phyloP scores from a whole-genome alignment of 2,888 invertebrate genomes.

The Agriopis aurantiaria region DNA sequence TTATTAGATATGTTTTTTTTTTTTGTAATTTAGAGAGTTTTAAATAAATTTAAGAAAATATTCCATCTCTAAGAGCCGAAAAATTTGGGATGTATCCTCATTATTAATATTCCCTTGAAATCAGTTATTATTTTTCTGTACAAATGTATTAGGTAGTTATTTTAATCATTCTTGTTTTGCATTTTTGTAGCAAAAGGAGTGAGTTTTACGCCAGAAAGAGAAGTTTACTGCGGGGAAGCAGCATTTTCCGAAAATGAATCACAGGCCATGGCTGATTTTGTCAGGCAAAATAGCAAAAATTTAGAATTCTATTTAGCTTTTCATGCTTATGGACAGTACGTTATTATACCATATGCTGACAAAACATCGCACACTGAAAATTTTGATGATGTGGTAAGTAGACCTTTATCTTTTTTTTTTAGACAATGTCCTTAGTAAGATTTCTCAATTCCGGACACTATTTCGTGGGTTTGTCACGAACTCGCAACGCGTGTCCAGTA shows the following conservation, averaged over 20 bases:
- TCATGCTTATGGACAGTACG: slow-evolving; percentile 88
- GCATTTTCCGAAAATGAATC: slow-evolving; percentile 85
- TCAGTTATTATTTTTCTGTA: too few species aligned
- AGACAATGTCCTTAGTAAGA: too few species aligned
- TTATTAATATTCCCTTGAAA: too few species aligned
- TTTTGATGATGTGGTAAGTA: slow-evolving; percentile 68
- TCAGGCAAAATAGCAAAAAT: slow-evolving; percentile 59
- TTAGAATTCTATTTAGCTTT: slow-evolving; percentile 86
- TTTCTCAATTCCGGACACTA: too few species aligned
- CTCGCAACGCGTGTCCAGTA: too few species aligned
- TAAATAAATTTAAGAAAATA: too few species aligned
- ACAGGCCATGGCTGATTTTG: slow-evolving; percentile 68
- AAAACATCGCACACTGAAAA: slow-evolving; percentile 65
- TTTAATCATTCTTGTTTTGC: neutral
- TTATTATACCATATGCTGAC: slow-evolving; percentile 86
- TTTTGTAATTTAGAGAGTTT: too few species aligned
- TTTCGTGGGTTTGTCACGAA: too few species aligned
- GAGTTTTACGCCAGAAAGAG: slow-evolving; percentile 40
- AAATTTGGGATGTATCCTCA: too few species aligned
- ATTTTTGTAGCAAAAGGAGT: slow-evolving; percentile 58
- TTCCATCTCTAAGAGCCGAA: too few species aligned
- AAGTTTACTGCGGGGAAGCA: slow-evolving; percentile 72
- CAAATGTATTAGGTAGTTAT: neutral
- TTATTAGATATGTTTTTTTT: too few species aligned
- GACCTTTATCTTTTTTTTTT: neutral